A percentile compares a stretch with the other conserved stretches of the same genome.
phyloP scores from a whole-genome alignment of 2,113 vertebrate genomes.

The Cochlearius cochlearius region DNA sequence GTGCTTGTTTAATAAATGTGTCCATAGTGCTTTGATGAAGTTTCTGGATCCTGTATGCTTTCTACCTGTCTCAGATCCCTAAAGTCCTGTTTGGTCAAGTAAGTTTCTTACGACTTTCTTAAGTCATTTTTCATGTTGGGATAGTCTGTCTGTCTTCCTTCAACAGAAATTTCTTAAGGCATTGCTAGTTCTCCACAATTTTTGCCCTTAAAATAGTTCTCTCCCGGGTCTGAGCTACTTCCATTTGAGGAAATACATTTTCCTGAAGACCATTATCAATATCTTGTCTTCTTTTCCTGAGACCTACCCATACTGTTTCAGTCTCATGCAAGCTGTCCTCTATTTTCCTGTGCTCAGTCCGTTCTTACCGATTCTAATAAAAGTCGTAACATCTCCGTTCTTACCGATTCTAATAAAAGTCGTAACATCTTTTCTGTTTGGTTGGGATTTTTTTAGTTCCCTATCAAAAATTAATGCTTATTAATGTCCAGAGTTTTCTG shows the following conservation, averaged over 20 bases:
- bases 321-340: neutral
- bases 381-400: fast-evolving
- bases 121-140: neutral
- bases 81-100: neutral
- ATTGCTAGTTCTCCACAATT: neutral
- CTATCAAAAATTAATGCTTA: neutral
- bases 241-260: neutral
- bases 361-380: neutral
- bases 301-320: neutral
- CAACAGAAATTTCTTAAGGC: neutral
- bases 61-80: neutral
- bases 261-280: neutral
- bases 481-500: neutral
- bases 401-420: neutral
- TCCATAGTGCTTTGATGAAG: neutral
- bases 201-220: neutral
- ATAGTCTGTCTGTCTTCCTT: neutral
- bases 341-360: neutral
- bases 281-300: neutral
- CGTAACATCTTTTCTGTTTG: neutral
- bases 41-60: neutral
- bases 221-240: neutral
- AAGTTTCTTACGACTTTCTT: neutral
- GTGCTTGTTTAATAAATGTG: neutral
- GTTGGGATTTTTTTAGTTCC: neutral